phyloP scores from a whole-genome alignment of 2,888 invertebrate genomes.

The Agrilus mali region DNA sequence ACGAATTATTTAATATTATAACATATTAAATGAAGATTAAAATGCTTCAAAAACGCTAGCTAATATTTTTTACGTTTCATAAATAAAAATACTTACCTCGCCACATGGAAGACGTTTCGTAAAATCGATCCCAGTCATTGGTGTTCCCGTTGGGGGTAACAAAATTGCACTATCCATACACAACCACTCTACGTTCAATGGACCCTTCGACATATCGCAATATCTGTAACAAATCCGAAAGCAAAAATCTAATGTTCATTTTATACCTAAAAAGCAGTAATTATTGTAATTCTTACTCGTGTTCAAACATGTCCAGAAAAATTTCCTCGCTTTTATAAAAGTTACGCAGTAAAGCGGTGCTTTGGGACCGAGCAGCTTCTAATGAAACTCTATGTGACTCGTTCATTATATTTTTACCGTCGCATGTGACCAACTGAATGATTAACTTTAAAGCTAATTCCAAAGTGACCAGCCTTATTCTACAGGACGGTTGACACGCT shows the following conservation, averaged over 20 bases:
- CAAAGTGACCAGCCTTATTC: conserved; percentile 82
- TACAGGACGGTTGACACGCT: conserved; percentile 81
- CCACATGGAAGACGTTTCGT: conserved; percentile 91
- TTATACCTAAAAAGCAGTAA: conserved; percentile 1
- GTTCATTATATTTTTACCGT: conserved; percentile 46
- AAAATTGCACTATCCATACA: conserved; percentile 95
- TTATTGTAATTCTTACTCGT: conserved; percentile 51
- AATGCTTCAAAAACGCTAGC: not conserved
- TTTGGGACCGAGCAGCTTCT: conserved; percentile 63
- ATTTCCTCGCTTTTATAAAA: conserved; percentile 97
- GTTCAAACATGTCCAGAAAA: conserved; percentile 97
- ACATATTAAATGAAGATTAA: not conserved
- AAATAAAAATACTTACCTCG: conserved; percentile 54
- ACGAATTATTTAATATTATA: too few relatives aligned
- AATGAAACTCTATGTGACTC: conserved; percentile 57
- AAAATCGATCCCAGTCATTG: conserved; percentile 90
- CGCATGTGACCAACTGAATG: conserved; percentile 48
- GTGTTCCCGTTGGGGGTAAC: conserved; percentile 89
- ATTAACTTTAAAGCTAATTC: conserved; percentile 78
- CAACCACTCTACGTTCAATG: conserved; percentile 84
- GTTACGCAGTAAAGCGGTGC: conserved; percentile 73
- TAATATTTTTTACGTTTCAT: not conserved
- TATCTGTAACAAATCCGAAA: conserved; percentile 37
- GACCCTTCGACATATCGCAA: conserved; percentile 78
- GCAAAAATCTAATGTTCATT: not conserved